Evolutionary conservation across 2,888 invertebrate species (phyloP).

Genomic region (Zygaena filipendulae): DNA sequence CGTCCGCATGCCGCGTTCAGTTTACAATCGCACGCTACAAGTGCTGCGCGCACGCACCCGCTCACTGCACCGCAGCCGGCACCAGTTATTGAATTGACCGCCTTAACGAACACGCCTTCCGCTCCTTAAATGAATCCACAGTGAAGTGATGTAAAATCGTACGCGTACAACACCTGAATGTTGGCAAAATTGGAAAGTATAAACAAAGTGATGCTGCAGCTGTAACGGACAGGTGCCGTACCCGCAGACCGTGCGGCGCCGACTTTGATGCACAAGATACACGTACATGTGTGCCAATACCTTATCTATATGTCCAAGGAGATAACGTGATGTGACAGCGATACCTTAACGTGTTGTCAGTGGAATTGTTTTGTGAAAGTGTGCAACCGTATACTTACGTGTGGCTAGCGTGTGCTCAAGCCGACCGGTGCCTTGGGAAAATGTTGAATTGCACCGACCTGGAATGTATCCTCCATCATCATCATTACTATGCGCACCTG

Average conservation of each 20-base stretch:
- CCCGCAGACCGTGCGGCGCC: constrained; percentile 51
- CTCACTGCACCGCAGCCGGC: constrained; percentile 24
- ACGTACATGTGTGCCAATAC: constrained; percentile 31
- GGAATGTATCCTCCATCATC: constrained; percentile 81
- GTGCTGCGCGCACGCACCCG: constrained; percentile 53
- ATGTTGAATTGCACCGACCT: constrained; percentile 84
- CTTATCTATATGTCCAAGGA: constrained; percentile 39
- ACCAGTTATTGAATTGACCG: constrained; percentile 32
- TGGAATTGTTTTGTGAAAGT: constrained; percentile 68
- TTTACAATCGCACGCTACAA: constrained; percentile 55
- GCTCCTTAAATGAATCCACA: constrained; percentile 25
- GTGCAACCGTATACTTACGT: too few relatives aligned
- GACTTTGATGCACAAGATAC: constrained; percentile 26
- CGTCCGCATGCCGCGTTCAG: constrained; percentile 43
- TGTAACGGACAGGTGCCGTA: constrained; percentile 20
- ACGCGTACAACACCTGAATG: constrained; percentile 27
- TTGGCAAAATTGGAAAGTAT: constrained; percentile 28
- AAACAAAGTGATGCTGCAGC: constrained; percentile 29
- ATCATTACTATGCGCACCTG: constrained; percentile 78
- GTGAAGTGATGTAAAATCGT: constrained; percentile 35
- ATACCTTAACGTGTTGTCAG: constrained; percentile 53
- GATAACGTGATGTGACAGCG: constrained; percentile 66
- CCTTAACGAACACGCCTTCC: constrained; percentile 45
- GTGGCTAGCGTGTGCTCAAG: constrained; percentile 51
- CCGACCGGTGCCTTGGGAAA: constrained; percentile 42